phyloP scores from a whole-genome alignment of 2,888 invertebrate genomes.

The Oscheius sp. region DNA sequence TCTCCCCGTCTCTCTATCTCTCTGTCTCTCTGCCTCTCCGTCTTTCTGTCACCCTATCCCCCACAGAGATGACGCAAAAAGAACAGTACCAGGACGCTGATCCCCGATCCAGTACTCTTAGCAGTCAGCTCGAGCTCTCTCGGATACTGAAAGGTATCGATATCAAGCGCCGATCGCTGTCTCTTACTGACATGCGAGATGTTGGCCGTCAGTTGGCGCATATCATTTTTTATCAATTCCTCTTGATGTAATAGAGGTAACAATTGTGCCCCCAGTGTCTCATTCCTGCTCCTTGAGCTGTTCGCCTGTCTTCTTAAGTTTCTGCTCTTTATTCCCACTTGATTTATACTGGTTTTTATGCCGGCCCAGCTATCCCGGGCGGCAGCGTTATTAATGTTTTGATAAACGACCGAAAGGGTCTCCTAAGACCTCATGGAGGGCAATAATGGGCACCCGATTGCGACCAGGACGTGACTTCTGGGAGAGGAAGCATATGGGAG shows the following conservation, averaged over 20 bases:
- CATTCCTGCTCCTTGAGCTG: not conserved
- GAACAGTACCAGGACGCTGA: too few relatives aligned
- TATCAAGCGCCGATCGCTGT: conserved; percentile 15
- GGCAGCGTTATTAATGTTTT: conserved; percentile 39
- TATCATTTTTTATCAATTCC: conserved; percentile 38
- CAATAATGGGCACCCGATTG: conserved; percentile 33
- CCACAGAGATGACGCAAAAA: too few relatives aligned
- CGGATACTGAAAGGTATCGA: conserved; percentile 1
- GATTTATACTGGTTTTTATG: conserved; percentile 32
- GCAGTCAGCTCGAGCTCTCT: not conserved
- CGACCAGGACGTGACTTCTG: conserved; percentile 2
- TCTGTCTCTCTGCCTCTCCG: too few relatives aligned
- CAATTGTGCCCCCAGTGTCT: conserved; percentile 15
- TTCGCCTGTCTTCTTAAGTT: too few relatives aligned
- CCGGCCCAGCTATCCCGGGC: conserved; percentile 19
- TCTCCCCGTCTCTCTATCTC: too few relatives aligned
- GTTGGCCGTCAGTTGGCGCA: conserved; percentile 29
- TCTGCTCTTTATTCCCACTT: not conserved
- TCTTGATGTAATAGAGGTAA: conserved; percentile 31
- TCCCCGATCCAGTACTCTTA: too few relatives aligned
- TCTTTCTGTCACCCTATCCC: too few relatives aligned
- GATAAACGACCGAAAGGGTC: conserved; percentile 41
- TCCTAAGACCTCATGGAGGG: conserved; percentile 39
- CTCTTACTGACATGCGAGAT: conserved; percentile 9
- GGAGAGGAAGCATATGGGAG: too few relatives aligned